Base-by-base conservation (phyloP, 35 echinoderm and acorn worm species). In the Chiridota heheva region DNA sequence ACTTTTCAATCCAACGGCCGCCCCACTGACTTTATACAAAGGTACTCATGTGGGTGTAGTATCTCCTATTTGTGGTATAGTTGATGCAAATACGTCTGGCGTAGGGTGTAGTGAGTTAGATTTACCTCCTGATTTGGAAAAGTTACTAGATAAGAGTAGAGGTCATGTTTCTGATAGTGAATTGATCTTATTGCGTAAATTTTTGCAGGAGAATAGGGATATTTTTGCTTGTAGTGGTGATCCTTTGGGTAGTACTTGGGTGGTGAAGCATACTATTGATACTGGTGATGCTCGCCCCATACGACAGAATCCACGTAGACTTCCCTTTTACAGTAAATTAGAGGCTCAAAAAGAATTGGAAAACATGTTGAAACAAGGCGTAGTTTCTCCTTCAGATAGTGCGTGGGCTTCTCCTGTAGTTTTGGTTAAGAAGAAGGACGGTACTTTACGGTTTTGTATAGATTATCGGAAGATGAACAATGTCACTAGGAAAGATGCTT, bases 381-480 rank as follows among this genome's bases (percentile, higher is more conserved):
- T 81, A 1, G 66, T 81, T 4, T 3, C 24, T 36, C 77, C 77
- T 7, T 65, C 77, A 12, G n/a, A 31, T 41, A 91, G 82, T 27
- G 65, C 89, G 18, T 86, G 89, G 89, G 72, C 72, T 30, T 39
- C 58, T 13, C 72, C 65, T n/a, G 13, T 68, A 20, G 62, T 91
- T 1, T 35, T 81, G 18, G 89, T 86, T 12, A 27, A 37, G 7
- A 91, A 85, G 26, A 86, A 84, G 35, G 67, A 84, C 55, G 87
- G 87, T 17, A 39, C 25, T 1, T 28, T 57, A 6, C 41, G 88
- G 4, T 85, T 85, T 40, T 84, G 88, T 45, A 22, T 85, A 17
- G 88, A 90, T 46, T 90, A 77, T 44, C 7, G 88, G 30, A 40
- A 63, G 40, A 5, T 90, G 0, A 90, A 90, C 36, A 40, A 20